Base-by-base conservation (phyloP, 2,797 vertebrate genomes). In the Xiphorhynchus erythropygius region DNA sequence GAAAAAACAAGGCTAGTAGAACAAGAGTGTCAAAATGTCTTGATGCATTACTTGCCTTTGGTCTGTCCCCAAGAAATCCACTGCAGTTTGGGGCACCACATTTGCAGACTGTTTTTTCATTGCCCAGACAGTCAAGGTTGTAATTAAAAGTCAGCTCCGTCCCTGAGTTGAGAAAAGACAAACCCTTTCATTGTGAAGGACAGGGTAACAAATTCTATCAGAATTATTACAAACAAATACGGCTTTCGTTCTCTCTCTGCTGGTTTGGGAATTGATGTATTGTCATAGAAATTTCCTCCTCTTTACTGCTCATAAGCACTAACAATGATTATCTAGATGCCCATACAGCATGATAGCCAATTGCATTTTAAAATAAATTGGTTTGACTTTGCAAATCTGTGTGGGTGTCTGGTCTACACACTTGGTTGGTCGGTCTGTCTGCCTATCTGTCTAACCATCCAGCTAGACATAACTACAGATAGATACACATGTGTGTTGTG, bases 111-210 rank as follows among this genome's bases (percentile, higher is more conserved):
- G 99, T 99, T 93, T 99, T 99, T 96, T 99, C 99, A 19, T 99
- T 99, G 27, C 99, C 99, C 83, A 99, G 98, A 91, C 99, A 99
- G 95, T 99, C 99, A 44, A 99, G 98, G 97, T 99, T 99, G 97
- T 99, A 99, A 97, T 99, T 99, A 82, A 99, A 99, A 47, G 99
- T 99, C 92, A 99, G 96, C 96, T 99, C 99, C 0, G 99, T 99
- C 27, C 99, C 99, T 99, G 96, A 60, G 25, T 52, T 53, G 88
- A 77, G 53, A 87, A 59, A 92, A 93, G 37, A 83, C 27, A 63
- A 17, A 56, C 6, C 6, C 56, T 76, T 85, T 47, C 32, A 47
- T 52, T 44, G 64, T 7, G 53, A 74, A 87, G 69, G 64, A 94
- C 83, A 70, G 67, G 46, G 70, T 52, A 94, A 96, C 16, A 12